Conservation (phyloP, 2,797 vertebrate genomes). For the Hafferia zeledoni region DNA sequence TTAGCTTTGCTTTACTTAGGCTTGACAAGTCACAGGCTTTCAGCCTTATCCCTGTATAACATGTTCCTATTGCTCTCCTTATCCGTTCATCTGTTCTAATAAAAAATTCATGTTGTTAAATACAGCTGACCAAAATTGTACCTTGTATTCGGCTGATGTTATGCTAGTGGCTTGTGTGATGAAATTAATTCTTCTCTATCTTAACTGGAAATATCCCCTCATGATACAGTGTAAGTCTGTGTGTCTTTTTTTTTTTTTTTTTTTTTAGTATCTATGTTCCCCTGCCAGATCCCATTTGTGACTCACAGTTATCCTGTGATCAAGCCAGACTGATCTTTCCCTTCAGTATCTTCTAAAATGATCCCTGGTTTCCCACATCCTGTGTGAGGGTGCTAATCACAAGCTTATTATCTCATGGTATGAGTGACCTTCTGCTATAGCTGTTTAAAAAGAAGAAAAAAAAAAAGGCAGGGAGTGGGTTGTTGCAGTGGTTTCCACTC, state of each 20-base stretch:
- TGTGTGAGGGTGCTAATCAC: conserved; percentile 52
- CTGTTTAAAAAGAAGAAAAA: neutral
- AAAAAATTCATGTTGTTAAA: neutral
- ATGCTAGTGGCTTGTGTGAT: neutral
- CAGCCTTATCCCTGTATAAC: neutral
- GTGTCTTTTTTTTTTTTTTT: neutral
- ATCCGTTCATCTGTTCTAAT: neutral
- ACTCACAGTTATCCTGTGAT: conserved; percentile 59
- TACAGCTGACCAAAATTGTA: neutral
- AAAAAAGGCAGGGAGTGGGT: neutral
- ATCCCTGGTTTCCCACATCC: conserved; percentile 66
- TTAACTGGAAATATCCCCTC: neutral
- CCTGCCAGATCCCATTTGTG: conserved; percentile 10
- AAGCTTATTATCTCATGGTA: conserved; percentile 26
- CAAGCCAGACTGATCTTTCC: conserved; percentile 37
- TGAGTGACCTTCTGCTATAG: conserved; percentile 4
- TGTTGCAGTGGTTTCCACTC: neutral
- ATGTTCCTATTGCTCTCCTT: neutral
- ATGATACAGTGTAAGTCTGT: neutral
- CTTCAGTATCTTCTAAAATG: neutral
- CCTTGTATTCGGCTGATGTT: neutral
- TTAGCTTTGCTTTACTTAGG: neutral
- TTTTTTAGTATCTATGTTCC: neutral
- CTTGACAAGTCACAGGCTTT: neutral
- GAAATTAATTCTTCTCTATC: neutral